A percentile compares a stretch with the other conserved stretches of the same genome.
These are phyloP conservation scores for Pseudanteris insignis DNA, from an alignment of 2,888 invertebrate genomes.

Conservation along the genomic window DNA sequence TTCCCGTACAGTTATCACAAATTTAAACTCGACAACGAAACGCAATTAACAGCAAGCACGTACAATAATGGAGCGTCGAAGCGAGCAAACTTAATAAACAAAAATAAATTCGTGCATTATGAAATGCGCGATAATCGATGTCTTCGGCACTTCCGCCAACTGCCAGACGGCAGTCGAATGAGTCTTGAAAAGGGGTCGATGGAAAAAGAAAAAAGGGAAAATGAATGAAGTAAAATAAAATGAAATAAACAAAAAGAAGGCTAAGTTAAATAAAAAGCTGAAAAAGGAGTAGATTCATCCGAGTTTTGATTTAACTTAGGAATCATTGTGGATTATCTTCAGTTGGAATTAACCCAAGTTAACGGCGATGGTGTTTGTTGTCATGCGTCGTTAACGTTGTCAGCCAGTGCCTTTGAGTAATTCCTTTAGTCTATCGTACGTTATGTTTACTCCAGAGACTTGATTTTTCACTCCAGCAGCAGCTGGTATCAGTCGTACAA, in stretches of 20 bases:
- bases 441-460: slow-evolving; percentile 17
- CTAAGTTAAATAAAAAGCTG: too few species aligned
- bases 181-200: not conserved
- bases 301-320: slow-evolving; percentile 9
- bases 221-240: not conserved
- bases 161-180: not conserved
- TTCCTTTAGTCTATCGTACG: slow-evolving; percentile 10
- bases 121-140: slow-evolving; percentile 10
- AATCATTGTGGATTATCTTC: slow-evolving; percentile 13
- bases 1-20: too few species aligned
- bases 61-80: not conserved
- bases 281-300: too few species aligned
- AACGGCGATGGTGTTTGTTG: slow-evolving; percentile 12
- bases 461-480: slow-evolving; percentile 14
- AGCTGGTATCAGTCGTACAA: slow-evolving; percentile 8
- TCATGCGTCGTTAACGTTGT: slow-evolving; percentile 30
- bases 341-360: slow-evolving; percentile 25
- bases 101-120: slow-evolving; percentile 4
- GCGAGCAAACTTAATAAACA: not conserved
- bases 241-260: too few species aligned
- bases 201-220: not conserved
- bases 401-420: slow-evolving; percentile 23
- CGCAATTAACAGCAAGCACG: not conserved
- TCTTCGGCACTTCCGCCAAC: too few species aligned
- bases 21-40: not conserved